Evolutionary conservation across 2,797 vertebrate genomes (phyloP).

Genomic region (Pipistrellus nathusii): DNA sequence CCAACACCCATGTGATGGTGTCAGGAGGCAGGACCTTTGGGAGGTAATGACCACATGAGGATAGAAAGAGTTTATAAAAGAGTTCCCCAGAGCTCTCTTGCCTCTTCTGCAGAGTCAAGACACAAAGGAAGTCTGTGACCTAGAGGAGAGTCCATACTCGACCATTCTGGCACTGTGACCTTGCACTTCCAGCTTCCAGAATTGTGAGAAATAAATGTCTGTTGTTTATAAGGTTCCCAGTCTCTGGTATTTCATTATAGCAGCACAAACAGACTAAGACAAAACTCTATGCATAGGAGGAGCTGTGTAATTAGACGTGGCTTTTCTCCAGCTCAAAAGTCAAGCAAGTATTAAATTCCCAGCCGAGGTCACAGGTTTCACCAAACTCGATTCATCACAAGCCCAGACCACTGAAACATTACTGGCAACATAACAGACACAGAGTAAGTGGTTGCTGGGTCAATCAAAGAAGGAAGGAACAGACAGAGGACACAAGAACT

Average conservation of each 20-base stretch:
- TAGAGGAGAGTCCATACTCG: background rate
- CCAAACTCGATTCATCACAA: background rate
- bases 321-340: conserved; percentile 33
- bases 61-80: background rate
- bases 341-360: conserved; percentile 5
- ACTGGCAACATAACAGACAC: background rate
- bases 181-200: background rate
- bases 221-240: background rate
- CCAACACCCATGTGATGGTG: background rate
- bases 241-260: background rate
- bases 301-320: background rate
- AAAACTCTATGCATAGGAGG: background rate
- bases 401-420: background rate
- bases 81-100: background rate
- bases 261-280: background rate
- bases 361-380: background rate
- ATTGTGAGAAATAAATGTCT: background rate
- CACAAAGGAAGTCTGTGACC: background rate
- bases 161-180: background rate
- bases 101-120: background rate
- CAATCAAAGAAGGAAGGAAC: background rate
- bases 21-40: background rate
- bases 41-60: background rate
- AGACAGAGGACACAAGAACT: background rate
- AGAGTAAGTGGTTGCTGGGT: background rate